Evolutionary conservation across 2,797 vertebrate species (phyloP), one percentile per base, ranked within the genome.

Genomic region (Erpetoichthys calabaricus): DNA sequence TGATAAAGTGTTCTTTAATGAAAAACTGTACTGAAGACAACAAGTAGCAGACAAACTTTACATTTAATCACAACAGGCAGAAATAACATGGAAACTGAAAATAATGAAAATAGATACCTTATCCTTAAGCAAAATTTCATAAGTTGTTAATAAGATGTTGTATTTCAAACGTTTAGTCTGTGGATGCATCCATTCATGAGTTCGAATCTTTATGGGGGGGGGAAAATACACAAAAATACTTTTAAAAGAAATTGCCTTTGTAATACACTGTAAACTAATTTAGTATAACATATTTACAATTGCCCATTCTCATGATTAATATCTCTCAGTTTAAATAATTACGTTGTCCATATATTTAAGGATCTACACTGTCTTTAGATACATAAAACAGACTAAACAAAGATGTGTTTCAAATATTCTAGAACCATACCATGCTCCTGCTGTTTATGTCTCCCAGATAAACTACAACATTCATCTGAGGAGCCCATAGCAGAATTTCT

Each of bases 51-150:
- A 25, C n/a, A 44, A 3, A 8, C 53, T 41, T 51, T 44, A 44
- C 45, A 10, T 51, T 47, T 45, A 25, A 25, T 25, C 25, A 25
- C 25, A n/a, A n/a, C n/a, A n/a, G n/a, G n/a, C n/a, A n/a, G 5
- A 46, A 60, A 55, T 8, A 43, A 25, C 53, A 25, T 7, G 42
- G 41, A 9, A 45, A 42, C 4, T 54, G 41, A 59, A 8, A 49
- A 41, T 25, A 25, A 25, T 25, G 25, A 25, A 25, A 25, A 4
- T 62, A 71, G 74, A 77, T 64, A 97, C 94, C 88, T 99, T 99
- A 74, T 99, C 95, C 74, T 99, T 99, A 47, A 99, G 80, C 57
- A 99, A 83, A 72, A 99, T 99, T 78, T 99, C 95, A 0, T 99
- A 99, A 1, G 95, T 99, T 56, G 95, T 99, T 67, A 99, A 78